Conservation (phyloP, 2,797 vertebrate genomes). For the Anolis apletophallus region DNA sequence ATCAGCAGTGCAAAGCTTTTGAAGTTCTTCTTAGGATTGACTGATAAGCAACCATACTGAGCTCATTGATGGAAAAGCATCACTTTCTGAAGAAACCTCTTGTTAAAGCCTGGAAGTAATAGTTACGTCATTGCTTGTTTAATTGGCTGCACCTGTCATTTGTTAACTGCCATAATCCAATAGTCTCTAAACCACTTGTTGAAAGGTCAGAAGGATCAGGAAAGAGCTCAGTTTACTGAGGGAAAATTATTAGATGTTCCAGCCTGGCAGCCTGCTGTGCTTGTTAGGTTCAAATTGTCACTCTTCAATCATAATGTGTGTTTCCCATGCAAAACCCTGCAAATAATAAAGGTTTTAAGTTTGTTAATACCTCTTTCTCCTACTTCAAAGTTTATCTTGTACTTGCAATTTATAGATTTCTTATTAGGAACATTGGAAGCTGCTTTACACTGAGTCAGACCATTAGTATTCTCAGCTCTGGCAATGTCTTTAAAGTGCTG, state of each 20-base stretch:
- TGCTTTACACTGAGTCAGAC: too few species aligned
- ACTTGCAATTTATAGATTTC: background rate
- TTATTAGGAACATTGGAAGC: background rate
- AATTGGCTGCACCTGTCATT: slow-evolving; percentile 89
- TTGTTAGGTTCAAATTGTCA: slow-evolving; percentile 78
- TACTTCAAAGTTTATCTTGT: background rate
- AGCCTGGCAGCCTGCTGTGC: slow-evolving; percentile 76
- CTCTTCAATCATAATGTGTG: slow-evolving; percentile 68
- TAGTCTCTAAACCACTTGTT: slow-evolving; percentile 71
- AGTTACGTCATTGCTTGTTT: slow-evolving; percentile 72
- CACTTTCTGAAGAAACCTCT: slow-evolving; percentile 61
- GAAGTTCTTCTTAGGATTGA: slow-evolving; percentile 63
- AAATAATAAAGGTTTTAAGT: slow-evolving; percentile 6
- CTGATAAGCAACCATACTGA: slow-evolving; percentile 73
- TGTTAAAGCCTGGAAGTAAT: slow-evolving; percentile 73
- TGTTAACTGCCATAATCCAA: slow-evolving; percentile 83
- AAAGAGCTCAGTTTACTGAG: slow-evolving; percentile 65
- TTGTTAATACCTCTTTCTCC: slow-evolving; percentile 21
- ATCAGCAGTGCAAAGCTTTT: slow-evolving; percentile 71
- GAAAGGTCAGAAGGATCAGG: slow-evolving; percentile 78
- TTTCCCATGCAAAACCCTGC: slow-evolving; percentile 26
- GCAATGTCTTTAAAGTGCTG: too few species aligned
- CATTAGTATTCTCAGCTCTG: too few species aligned
- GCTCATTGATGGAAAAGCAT: slow-evolving; percentile 67
- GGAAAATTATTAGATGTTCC: slow-evolving; percentile 75